Percentiles rank a stretch among this genome's conserved stretches.
These are phyloP conservation scores for Bombyx huttoni DNA, from an alignment of 2,888 invertebrate species.

Conservation along the genomic window DNA sequence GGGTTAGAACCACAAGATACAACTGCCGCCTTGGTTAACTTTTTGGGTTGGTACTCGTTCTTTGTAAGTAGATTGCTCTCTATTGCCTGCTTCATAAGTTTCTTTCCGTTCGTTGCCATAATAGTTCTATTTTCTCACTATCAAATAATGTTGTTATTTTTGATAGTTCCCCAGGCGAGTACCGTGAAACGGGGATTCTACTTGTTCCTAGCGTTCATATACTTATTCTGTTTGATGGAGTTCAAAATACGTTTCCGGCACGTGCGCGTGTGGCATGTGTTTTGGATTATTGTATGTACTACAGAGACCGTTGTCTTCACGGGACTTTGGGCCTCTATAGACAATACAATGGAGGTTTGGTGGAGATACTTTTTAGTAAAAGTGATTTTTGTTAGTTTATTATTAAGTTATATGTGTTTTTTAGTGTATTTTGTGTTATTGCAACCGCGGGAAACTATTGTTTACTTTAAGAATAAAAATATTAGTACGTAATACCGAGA, in stretches of 20 bases:
- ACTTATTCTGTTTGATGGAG: conserved; percentile 83
- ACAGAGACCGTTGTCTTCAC: conserved; percentile 78
- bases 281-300: conserved; percentile 77
- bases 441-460: conserved; percentile 74
- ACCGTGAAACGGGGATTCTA: conserved; percentile 72
- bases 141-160: conserved; percentile 74
- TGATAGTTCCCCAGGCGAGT: conserved; percentile 77
- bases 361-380: conserved; percentile 79
- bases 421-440: conserved; percentile 75
- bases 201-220: conserved; percentile 80
- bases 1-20: conserved; percentile 84
- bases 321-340: conserved; percentile 73
- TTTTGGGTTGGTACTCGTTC: conserved; percentile 84
- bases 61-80: conserved; percentile 80
- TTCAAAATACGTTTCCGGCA: conserved; percentile 84
- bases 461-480: conserved; percentile 40
- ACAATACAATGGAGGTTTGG: conserved; percentile 74
- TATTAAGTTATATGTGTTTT: conserved; percentile 74
- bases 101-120: conserved; percentile 75
- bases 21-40: conserved; percentile 77
- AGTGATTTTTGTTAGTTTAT: conserved; percentile 72
- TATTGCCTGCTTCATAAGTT: conserved; percentile 78
- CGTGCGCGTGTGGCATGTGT: conserved; percentile 77
- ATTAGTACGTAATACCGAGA: conserved; percentile 6
- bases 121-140: conserved; percentile 76